These are phyloP conservation scores for Elephas maximus DNA, from an alignment of 2,113 vertebrate genomes.

Conservation along the genomic window DNA sequence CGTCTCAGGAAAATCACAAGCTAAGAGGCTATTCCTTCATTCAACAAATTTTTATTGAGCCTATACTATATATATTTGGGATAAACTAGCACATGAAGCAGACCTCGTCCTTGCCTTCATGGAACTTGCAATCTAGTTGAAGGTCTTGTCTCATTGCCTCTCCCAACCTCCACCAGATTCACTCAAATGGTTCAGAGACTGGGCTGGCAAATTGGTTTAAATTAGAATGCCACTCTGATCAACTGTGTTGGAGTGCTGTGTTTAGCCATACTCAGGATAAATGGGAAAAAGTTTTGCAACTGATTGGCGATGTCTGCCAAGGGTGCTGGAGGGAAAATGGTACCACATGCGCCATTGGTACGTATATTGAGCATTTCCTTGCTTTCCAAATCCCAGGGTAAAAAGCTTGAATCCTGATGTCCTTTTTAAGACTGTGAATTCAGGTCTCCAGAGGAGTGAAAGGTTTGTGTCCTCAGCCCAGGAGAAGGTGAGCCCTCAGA, in stretches of 20 bases:
- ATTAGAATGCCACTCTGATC: neutral
- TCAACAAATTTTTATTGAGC: neutral
- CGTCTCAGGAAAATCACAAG: neutral
- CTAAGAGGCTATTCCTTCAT: neutral
- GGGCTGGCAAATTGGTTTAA: neutral
- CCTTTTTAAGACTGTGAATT: neutral
- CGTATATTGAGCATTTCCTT: neutral
- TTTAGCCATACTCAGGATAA: neutral
- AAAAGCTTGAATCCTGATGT: neutral
- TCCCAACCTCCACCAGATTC: neutral
- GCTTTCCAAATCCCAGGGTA: neutral
- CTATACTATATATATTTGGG: neutral
- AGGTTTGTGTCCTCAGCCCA: neutral
- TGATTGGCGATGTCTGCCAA: conserved; percentile 30
- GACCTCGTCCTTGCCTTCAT: neutral
- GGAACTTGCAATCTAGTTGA: neutral
- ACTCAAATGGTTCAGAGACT: neutral
- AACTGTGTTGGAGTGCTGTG: neutral
- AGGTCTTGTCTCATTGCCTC: neutral
- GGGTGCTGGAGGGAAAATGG: neutral
- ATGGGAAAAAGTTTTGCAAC: neutral
- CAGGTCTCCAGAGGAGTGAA: neutral
- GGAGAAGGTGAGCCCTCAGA: neutral
- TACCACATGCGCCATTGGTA: neutral
- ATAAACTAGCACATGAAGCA: neutral